Conservation (phyloP, 2,888 invertebrate species). For the Polyploca ridens region DNA sequence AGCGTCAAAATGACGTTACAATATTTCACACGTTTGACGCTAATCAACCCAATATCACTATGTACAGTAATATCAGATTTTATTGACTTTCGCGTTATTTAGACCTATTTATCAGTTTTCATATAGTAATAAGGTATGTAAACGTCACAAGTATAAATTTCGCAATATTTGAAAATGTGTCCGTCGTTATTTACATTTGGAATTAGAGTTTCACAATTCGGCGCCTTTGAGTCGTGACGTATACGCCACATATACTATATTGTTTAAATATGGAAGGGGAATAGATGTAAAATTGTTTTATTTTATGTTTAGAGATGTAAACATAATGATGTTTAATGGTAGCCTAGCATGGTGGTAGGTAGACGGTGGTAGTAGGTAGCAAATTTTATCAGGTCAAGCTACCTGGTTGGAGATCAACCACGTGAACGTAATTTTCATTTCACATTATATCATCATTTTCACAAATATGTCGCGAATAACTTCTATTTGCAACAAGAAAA, state of each 20-base stretch:
- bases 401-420: too few relatives aligned
- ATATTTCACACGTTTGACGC: slow-evolving; percentile 19
- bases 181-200: slow-evolving; percentile 30
- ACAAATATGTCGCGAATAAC: too few relatives aligned
- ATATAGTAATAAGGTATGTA: slow-evolving; percentile 20
- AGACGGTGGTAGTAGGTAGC: too few relatives aligned
- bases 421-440: too few relatives aligned
- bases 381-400: too few relatives aligned
- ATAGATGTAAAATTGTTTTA: too few relatives aligned
- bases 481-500: too few relatives aligned
- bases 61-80: slow-evolving; percentile 22
- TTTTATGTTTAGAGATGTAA: too few relatives aligned
- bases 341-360: neutral
- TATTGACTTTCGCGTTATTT: slow-evolving; percentile 28
- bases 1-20: slow-evolving; percentile 1
- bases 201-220: slow-evolving; percentile 37
- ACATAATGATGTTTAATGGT: slow-evolving; percentile 19
- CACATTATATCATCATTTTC: too few relatives aligned
- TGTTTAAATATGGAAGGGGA: too few relatives aligned
- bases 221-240: slow-evolving; percentile 35
- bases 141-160: slow-evolving; percentile 26
- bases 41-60: slow-evolving; percentile 34
- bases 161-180: slow-evolving; percentile 36
- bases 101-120: slow-evolving; percentile 27
- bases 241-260: slow-evolving; percentile 21